A percentile compares a stretch with the other conserved stretches of the same genome.
Evolutionary conservation across 2,797 vertebrate genomes (phyloP).

Genomic region (Pseudotriccus pelzelni): DNA sequence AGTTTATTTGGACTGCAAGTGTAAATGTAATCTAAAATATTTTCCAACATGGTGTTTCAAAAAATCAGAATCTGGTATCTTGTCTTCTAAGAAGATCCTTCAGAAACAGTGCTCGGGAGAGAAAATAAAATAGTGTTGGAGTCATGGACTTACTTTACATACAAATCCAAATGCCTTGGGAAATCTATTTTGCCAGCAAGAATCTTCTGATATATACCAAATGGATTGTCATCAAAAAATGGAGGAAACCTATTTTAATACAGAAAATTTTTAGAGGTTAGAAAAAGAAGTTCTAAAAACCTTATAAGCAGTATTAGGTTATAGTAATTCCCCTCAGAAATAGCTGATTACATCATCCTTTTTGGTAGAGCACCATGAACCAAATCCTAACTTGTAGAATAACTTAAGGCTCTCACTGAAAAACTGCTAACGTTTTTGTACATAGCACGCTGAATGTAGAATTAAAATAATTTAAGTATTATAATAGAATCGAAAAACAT

Average conservation of each 20-base stretch:
- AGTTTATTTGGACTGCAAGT: neutral
- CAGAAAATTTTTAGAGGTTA: conserved; percentile 13
- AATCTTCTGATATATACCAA: conserved; percentile 97
- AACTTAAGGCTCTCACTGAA: neutral
- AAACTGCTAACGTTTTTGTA: neutral
- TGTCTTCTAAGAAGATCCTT: neutral
- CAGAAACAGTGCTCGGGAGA: neutral
- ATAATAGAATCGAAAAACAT: neutral
- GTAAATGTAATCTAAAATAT: neutral
- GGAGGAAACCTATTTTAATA: conserved; percentile 86
- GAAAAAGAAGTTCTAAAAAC: neutral
- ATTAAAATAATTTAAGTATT: neutral
- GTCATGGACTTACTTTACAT: conserved; percentile 88
- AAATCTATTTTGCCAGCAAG: conserved; percentile 94
- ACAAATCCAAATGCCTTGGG: conserved; percentile 94
- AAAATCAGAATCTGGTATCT: neutral
- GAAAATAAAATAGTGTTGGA: neutral
- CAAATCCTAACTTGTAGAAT: neutral
- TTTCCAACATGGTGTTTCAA: neutral
- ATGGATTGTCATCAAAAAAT: conserved; percentile 97
- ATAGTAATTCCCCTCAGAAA: neutral
- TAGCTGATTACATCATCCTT: neutral
- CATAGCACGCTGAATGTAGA: fast-evolving
- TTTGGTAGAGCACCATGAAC: neutral
- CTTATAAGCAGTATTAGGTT: neutral